Base-by-base conservation (phyloP, 2,888 invertebrate genomes). In the Xylota segnis region DNA sequence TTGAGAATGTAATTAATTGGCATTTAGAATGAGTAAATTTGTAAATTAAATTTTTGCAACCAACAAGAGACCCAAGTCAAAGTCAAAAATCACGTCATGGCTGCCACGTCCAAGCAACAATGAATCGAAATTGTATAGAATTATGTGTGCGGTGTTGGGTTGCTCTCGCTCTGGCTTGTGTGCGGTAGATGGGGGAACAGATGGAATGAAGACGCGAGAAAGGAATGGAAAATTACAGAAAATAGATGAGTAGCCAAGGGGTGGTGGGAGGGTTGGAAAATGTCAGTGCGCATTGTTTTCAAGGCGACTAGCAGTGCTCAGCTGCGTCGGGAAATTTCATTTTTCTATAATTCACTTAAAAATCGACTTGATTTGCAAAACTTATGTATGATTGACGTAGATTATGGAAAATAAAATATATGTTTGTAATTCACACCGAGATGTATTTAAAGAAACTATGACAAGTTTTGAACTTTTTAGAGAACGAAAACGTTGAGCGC, bases 21-120 rank as follows among this genome's bases (percentile, higher is more conserved):
- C 86, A 82, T 86, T 82, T 68, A 86, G 54, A 76, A 82, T 86
- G 82, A 86, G 86, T 86, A 72, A 86, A 86, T 77, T 86, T 82
- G 68, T 82, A 86, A 86, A 86, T 82, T 77, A 82, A 77, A 68
- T 82, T 82, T 86, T 82, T 82, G 70, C 82, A 86, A 86, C 86
- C 71, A 86, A 72, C 87, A 88, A 88, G 86, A 87, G 76, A 77
- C 87, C 86, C 87, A 87, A 90, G 89, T 89, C 88, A 90, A 91
- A 89, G 89, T 91, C 89, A 90, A 89, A 90, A 91, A 91, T 91
- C 92, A 91, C 91, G 91, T 91, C 92, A 91, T 91, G 91, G 91
- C 91, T 91, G 91, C 91, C 91, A 91, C 91, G 91, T 91, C 90
- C 91, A 92, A 91, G 91, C 91, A 91, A 91, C 91, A 91, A 91